Base-by-base conservation (phyloP, 2,113 vertebrate species). In the Cephalophus harveyi region DNA sequence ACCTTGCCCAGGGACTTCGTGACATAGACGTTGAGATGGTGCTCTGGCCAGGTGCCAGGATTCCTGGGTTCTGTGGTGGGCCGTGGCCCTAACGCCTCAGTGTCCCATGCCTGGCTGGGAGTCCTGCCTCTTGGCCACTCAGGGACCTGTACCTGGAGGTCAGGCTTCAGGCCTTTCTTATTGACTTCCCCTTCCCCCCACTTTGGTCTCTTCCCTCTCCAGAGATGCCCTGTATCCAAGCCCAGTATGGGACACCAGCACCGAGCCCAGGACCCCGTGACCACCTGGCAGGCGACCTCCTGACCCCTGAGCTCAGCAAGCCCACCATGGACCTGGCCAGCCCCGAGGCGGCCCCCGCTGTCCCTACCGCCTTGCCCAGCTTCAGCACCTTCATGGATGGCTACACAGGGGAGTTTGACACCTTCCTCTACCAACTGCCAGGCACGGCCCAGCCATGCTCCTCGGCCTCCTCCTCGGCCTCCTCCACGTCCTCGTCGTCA, bases 211-310 rank as follows among this genome's bases (percentile, higher is more conserved):
- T 54, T 97, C 74, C 64, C 97, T 89, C 98, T 87, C 0, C 98
- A 99, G 99, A 99, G 98, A 99, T 99, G 99, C 99, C 99, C 99
- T 99, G 99, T 99, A 99, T 99, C 96, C 99, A 99, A 99, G 99
- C 99, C 7, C 99, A 99, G 97, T 99, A 99, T 98, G 98, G 99
- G 98, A 98, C 99, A 93, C 98, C 98, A 98, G 96, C 99, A 93
- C 97, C 98, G 2, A 98, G 98, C 74, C 92, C 98, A 84, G 98
- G 98, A 96, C 97, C 98, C 96, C 99, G 98, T 48, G 99, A 99
- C 93, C 99, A 98, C 76, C 98, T 99, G 98, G 98, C 98, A 64
- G 94, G 98, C 0, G 99, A 99, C 43, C 98, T 99, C 97, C 98
- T 99, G 98, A 99, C 96, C 97, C 97, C 99, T 5, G 99, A 99